Evolutionary conservation across 2,113 vertebrate species (phyloP).

Genomic region (Cephalophus harveyi): DNA sequence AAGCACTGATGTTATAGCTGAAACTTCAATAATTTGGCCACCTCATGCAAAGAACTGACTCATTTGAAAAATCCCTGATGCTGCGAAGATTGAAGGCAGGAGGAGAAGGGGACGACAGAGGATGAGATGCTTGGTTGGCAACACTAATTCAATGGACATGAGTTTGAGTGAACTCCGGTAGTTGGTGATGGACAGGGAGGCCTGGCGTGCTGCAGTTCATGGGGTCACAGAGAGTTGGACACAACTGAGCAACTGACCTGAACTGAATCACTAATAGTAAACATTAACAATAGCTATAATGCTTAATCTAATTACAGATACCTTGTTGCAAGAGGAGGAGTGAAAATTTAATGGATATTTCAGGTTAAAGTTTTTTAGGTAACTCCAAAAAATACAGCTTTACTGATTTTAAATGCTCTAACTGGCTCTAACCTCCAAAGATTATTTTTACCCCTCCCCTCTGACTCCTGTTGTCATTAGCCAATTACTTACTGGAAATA

Average conservation of each 20-base stretch:
- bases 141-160: background rate
- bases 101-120: too few relatives aligned
- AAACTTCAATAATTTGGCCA: background rate
- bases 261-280: background rate
- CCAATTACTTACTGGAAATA: background rate
- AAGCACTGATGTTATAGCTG: background rate
- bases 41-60: background rate
- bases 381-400: background rate
- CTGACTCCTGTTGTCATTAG: background rate
- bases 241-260: too few relatives aligned
- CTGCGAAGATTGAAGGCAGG: background rate
- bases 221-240: too few relatives aligned
- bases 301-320: constrained; percentile 41
- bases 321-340: background rate
- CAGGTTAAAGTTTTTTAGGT: background rate
- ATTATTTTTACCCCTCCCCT: background rate
- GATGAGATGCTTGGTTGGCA: background rate
- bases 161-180: background rate
- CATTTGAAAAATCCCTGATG: background rate
- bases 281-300: background rate
- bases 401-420: background rate
- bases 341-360: constrained; percentile 3
- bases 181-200: background rate
- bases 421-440: background rate
- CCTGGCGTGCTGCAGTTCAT: background rate